A percentile compares a stretch with the other conserved stretches of the same genome.
These are phyloP conservation scores for Apotomis betuletana DNA, from an alignment of 2,888 invertebrate species.

Conservation along the genomic window DNA sequence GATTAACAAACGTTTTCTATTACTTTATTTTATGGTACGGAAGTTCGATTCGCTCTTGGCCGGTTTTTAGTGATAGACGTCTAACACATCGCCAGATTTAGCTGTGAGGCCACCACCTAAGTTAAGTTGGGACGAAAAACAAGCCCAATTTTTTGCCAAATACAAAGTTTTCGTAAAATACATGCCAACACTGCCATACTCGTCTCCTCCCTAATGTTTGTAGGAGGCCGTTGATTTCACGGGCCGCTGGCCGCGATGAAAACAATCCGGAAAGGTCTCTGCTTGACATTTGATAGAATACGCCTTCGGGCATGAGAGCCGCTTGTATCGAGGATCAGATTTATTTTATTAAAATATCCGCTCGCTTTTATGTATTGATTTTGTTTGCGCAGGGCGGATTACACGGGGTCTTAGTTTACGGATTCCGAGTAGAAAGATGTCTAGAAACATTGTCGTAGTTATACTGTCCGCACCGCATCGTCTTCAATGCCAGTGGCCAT, in stretches of 20 bases:
- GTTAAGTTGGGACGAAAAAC: neutral
- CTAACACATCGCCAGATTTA: too few species aligned
- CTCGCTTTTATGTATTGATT: conserved; percentile 37
- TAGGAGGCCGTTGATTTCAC: conserved; percentile 68
- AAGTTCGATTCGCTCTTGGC: too few species aligned
- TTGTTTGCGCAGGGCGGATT: conserved; percentile 20
- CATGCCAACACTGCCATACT: conserved; percentile 5
- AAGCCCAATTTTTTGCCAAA: neutral
- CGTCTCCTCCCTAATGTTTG: conserved; percentile 40
- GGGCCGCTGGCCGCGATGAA: conserved; percentile 64
- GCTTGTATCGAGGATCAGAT: conserved; percentile 36
- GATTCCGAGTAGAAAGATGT: neutral
- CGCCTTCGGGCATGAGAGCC: conserved; percentile 68
- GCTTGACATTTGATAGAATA: conserved; percentile 78
- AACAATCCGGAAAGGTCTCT: conserved; percentile 69
- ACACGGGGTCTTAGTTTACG: neutral
- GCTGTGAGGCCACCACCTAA: too few species aligned
- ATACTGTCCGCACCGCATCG: too few species aligned
- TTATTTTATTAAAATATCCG: conserved; percentile 42
- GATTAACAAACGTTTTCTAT: too few species aligned
- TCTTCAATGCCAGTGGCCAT: too few species aligned
- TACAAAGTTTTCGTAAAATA: neutral
- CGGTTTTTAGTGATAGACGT: too few species aligned
- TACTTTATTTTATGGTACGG: too few species aligned
- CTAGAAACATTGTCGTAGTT: too few species aligned